phyloP scores from a whole-genome alignment of 2,888 invertebrate genomes.

The Epinotia brunnichana region DNA sequence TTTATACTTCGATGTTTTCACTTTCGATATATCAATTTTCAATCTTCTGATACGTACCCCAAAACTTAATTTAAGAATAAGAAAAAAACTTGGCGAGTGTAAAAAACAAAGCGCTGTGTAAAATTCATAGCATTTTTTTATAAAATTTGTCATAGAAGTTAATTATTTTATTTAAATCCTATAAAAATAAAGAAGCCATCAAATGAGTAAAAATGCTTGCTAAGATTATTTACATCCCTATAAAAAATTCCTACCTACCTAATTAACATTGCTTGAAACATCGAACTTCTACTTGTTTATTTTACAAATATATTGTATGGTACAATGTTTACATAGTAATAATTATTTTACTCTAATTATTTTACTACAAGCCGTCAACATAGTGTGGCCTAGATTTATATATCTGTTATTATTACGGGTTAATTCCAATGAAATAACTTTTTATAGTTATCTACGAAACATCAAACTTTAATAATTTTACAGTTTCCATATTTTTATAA shows the following conservation, averaged over 20 bases:
- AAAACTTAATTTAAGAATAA: no score
- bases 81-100: not conserved
- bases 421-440: constrained; percentile 38
- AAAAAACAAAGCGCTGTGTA: not conserved
- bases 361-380: constrained; percentile 43
- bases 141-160: not conserved
- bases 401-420: constrained; percentile 18
- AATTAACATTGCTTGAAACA: constrained; percentile 67
- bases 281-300: constrained; percentile 54
- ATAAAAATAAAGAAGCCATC: constrained; percentile 49
- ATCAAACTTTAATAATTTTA: constrained; percentile 29
- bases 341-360: constrained; percentile 55
- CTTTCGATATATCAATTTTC: no score
- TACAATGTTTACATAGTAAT: constrained; percentile 60
- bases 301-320: constrained; percentile 48
- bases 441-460: constrained; percentile 26
- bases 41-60: no score
- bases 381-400: constrained; percentile 29
- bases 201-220: constrained; percentile 63
- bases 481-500: constrained; percentile 9
- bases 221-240: constrained; percentile 51
- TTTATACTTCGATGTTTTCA: no score
- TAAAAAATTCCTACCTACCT: constrained; percentile 62
- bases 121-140: constrained; percentile 33
- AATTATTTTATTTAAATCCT: not conserved